A percentile compares a stretch with the other conserved stretches of the same genome.
phyloP scores from a whole-genome alignment of 2,888 invertebrate genomes.

The Synergus itoensis region DNA sequence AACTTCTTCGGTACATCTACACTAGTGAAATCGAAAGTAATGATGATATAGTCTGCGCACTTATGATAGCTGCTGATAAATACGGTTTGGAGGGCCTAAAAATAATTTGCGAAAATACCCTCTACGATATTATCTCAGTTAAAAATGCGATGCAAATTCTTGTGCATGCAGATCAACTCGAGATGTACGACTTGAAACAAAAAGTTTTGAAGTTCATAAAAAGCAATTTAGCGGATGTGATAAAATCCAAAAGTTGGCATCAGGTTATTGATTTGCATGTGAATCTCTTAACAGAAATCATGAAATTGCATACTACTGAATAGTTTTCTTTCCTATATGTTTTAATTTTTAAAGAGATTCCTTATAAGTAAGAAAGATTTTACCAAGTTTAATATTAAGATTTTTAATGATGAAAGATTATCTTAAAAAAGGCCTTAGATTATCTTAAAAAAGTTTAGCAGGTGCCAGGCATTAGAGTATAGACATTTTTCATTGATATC shows the following conservation, averaged over 20 bases:
- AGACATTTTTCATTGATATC: neutral
- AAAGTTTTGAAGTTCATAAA: neutral
- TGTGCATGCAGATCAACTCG: neutral
- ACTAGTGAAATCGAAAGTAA: slow-evolving; percentile 10
- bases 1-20: slow-evolving; percentile 38
- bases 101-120: slow-evolving; percentile 22
- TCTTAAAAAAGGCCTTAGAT: neutral
- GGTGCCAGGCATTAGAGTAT: neutral
- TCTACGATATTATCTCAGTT: neutral
- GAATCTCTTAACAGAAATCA: neutral
- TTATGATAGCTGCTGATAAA: slow-evolving; percentile 40
- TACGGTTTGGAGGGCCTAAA: slow-evolving; percentile 34
- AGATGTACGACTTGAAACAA: neutral
- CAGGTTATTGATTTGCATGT: neutral
- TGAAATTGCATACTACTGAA: neutral
- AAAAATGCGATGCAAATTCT: slow-evolving; percentile 1
- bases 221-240: neutral
- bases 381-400: neutral
- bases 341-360: neutral
- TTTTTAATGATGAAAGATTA: neutral
- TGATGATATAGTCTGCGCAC: neutral
- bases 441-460: neutral
- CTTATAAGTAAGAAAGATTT: neutral
- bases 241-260: neutral
- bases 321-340: neutral